Base-by-base conservation (phyloP, 2,113 vertebrate genomes). In the Mirza zaza region DNA sequence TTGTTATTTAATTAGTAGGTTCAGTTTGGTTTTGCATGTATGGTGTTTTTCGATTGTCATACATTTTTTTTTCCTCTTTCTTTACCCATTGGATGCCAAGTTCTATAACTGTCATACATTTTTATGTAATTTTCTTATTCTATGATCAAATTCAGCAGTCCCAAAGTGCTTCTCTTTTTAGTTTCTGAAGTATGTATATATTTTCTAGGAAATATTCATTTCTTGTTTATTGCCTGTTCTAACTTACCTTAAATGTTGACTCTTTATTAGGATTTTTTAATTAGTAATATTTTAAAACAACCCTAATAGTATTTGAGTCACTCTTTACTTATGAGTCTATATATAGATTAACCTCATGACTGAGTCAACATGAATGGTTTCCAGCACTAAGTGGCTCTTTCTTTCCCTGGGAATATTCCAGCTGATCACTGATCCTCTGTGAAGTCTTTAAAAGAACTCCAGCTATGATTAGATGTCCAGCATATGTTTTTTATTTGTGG, bases 271-370 rank as follows among this genome's bases (percentile, higher is more conserved):
- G 6, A 61, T 95, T 86, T 93, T 81, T 81, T 95, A 32, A 59
- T 68, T 50, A 55, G 21, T 73, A 95, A 88, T 95, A 76, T 94
- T 97, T 94, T 88, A 85, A 95, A 95, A 95, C 59, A 97, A 87
- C 86, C 42, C 75, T 97, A 97, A 97, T 97, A 92, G 84, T 95
- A 42, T 95, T 97, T 97, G 96, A 97, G 73, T 97, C 93, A 97
- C 59, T 57, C 67, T 97, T 97, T 97, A 84, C 84, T 96, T 96
- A 90, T 96, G 89, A 96, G 61, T 96, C 97, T 97, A 90, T 97
- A 95, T 97, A 97, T 97, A 97, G 90, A 95, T 91, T 86, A 96
- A 65, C 61, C 94, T 97, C 27, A 61, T 93, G 96, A 90, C 91
- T 93, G 52, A 96, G 88, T 90, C 94, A 96, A 15, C 81, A 76